Evolutionary conservation across 2,888 invertebrate species (phyloP).

Genomic region (Caenorhabditis sp.): DNA sequence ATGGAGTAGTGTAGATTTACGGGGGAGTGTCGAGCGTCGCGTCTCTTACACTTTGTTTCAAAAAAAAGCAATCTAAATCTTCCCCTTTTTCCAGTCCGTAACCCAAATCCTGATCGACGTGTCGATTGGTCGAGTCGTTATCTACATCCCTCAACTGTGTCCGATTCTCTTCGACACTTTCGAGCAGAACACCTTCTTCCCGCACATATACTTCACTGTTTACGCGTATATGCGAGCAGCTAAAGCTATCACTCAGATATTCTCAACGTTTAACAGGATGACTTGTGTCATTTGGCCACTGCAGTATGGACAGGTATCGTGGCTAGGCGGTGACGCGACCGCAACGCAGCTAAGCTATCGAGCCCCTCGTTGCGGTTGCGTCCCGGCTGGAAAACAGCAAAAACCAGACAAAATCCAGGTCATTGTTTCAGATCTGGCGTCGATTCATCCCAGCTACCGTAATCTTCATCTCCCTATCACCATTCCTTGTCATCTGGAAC

Average conservation of each 20-base stretch:
- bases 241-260: slow-evolving; percentile 46
- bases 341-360: too few species aligned
- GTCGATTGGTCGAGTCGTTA: slow-evolving; percentile 20
- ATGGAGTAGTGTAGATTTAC: too few species aligned
- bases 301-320: slow-evolving; percentile 23
- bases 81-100: slow-evolving; percentile 39
- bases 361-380: too few species aligned
- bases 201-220: slow-evolving; percentile 24
- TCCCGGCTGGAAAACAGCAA: too few species aligned
- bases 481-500: slow-evolving; percentile 50
- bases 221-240: slow-evolving; percentile 50
- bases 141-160: slow-evolving; percentile 53
- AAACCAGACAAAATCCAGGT: too few species aligned
- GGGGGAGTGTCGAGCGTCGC: too few species aligned
- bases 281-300: slow-evolving; percentile 42
- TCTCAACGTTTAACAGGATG: slow-evolving; percentile 43
- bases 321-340: too few species aligned
- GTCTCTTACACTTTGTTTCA: too few species aligned
- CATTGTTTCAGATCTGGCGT: too few species aligned
- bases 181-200: background rate
- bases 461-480: slow-evolving; percentile 9
- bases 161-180: slow-evolving; percentile 22
- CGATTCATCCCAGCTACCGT: slow-evolving; percentile 28
- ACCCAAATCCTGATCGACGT: slow-evolving; percentile 45
- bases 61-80: too few species aligned